Percentiles rank a stretch among this genome's conserved stretches.
These are phyloP conservation scores for Premnoplex brunnescens DNA, from an alignment of 2,797 vertebrate species.

Conservation along the genomic window DNA sequence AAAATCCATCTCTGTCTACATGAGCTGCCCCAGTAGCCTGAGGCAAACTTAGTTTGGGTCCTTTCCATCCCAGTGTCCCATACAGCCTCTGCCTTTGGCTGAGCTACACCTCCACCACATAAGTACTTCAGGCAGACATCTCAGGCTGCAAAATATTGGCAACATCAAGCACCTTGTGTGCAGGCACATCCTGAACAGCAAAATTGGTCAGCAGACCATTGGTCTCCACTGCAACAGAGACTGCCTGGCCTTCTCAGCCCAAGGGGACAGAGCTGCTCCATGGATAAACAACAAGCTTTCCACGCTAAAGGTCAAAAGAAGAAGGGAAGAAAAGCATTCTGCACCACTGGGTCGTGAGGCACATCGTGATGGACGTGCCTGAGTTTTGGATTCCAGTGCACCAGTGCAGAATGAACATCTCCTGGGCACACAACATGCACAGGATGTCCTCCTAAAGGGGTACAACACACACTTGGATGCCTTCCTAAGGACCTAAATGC, in stretches of 20 bases:
- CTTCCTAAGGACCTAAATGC: background rate
- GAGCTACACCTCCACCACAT: constrained; percentile 1
- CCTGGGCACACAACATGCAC: background rate
- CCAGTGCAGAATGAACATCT: background rate
- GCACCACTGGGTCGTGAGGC: background rate
- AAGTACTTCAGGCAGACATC: constrained; percentile 16
- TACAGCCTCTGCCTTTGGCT: background rate
- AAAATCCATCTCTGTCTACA: constrained; percentile 11
- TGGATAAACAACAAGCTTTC: background rate
- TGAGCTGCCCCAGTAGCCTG: background rate
- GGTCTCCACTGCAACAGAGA: background rate
- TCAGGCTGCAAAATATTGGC: background rate
- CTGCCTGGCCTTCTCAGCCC: background rate
- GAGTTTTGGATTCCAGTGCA: background rate
- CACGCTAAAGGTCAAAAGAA: background rate
- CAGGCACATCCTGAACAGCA: background rate
- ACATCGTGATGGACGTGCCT: background rate
- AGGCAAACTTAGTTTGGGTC: constrained; percentile 32
- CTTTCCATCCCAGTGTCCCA: constrained; percentile 26
- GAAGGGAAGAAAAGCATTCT: background rate
- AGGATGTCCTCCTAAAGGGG: no score
- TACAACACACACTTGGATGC: no score
- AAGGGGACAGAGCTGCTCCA: background rate
- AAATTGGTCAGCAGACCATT: background rate
- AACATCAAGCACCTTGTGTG: background rate